A percentile compares a stretch with the other conserved stretches of the same genome.
phyloP scores from a whole-genome alignment of 2,797 vertebrate genomes.

The Podargus strigoides region DNA sequence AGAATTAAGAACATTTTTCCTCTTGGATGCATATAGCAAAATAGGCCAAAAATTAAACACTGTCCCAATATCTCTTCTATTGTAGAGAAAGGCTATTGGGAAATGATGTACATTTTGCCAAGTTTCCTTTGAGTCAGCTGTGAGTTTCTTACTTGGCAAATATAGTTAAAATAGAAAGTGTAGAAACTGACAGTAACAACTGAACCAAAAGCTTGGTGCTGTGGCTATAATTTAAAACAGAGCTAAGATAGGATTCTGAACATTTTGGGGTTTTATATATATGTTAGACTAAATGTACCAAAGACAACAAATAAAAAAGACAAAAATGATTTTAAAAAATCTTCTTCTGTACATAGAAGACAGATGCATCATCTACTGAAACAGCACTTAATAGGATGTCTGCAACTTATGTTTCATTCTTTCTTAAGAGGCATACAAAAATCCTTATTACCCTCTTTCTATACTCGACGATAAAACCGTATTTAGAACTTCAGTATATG shows the following conservation, averaged over 20 bases:
- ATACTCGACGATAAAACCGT: neutral
- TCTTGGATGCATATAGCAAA: neutral
- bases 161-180: neutral
- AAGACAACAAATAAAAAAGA: neutral
- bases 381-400: neutral
- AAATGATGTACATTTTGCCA: neutral
- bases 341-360: neutral
- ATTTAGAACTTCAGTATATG: neutral
- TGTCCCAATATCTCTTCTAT: neutral
- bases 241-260: neutral
- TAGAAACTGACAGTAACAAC: neutral
- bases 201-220: neutral
- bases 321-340: neutral
- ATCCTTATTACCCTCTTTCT: neutral
- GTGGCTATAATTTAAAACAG: neutral
- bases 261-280: neutral
- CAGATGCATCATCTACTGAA: neutral
- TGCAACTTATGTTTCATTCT: neutral
- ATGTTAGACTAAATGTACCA: neutral
- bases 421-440: neutral
- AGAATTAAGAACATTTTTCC: neutral
- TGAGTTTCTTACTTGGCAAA: neutral
- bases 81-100: neutral
- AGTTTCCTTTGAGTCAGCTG: conserved; percentile 29
- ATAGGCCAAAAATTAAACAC: neutral